Evolutionary conservation across 2,888 invertebrate species (phyloP), one percentile per base, ranked within the genome.

Genomic region (Flexamia atlantica): DNA sequence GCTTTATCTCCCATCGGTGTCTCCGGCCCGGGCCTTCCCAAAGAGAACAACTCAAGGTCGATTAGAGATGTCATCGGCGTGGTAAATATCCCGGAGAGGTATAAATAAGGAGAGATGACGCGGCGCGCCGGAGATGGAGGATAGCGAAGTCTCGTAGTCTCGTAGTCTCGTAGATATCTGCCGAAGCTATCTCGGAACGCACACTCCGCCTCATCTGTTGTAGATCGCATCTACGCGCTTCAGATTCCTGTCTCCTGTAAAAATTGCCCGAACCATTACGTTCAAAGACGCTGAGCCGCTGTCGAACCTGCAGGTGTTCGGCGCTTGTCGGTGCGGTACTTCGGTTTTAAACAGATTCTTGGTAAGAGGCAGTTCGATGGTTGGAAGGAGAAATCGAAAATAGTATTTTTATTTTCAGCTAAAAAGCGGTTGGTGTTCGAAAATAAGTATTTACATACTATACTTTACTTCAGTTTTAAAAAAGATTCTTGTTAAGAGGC

Each of bases 1-100:
- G 2, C 32, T 68, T 68, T 68, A 70, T 70, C 70, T 70, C 40
- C 20, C 70, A 68, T 68, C 70, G 28, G 30, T 68, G 70, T 70
- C 70, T 12, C 40, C 36, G 20, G 23, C 23, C 28, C 9, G 60
- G 10, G 5, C 7, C 60, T 9, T 23, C 3, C 3, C 7, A 20
- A n/a, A 20, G 20, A 40, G 40, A 70, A 70, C 36, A 32, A 70
- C 36, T 28, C 36, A 70, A 70, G 70, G 70, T 28, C 64, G 28
- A 64, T 64, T 40, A 10, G 20, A 70, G 70, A 70, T 70, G 70
- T 70, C 70, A 40, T 70, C 70, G 70, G 40, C n/a, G 32, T 20
- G 36, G 70, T 70, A 70, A 70, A 70, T 70, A 70, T 36, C 70
- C 70, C 5, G 40, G n/a, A 20, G 40, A 36, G 40, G 70, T 40